A percentile compares a stretch with the other conserved stretches of the same genome.
Conservation (phyloP, 2,797 vertebrate species). For the Acrossocheilus fasciatus region DNA sequence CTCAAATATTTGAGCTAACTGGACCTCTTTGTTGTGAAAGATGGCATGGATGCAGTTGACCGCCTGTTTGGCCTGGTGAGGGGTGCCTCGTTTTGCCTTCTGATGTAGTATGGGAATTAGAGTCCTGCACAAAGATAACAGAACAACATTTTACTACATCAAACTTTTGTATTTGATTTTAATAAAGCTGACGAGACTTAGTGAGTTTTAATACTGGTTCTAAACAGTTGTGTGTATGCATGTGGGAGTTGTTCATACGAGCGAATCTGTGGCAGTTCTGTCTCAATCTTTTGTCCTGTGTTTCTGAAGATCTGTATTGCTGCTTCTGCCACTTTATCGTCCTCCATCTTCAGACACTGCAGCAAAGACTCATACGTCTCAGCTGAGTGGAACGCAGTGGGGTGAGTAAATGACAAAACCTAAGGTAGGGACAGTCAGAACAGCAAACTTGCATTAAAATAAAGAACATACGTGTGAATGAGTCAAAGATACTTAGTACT, state of each 20-base stretch:
- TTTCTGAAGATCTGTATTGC: slow-evolving; percentile 99
- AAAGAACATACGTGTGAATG: not conserved
- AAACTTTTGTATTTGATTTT: not conserved
- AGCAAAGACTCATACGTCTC: slow-evolving; percentile 99
- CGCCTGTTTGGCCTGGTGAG: slow-evolving; percentile 98
- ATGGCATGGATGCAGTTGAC: slow-evolving; percentile 99
- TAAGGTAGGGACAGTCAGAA: slow-evolving; percentile 61
- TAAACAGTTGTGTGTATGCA: not conserved
- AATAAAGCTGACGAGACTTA: not conserved
- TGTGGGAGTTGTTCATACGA: slow-evolving; percentile 84
- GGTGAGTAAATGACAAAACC: slow-evolving; percentile 99
- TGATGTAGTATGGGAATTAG: slow-evolving; percentile 98
- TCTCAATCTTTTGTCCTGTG: slow-evolving; percentile 98
- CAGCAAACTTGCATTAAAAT: not conserved
- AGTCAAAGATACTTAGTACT: not conserved
- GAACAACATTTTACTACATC: not conserved
- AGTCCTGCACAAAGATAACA: slow-evolving; percentile 79
- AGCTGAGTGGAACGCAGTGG: slow-evolving; percentile 97
- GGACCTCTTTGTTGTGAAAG: slow-evolving; percentile 99
- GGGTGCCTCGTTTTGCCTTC: slow-evolving; percentile 97
- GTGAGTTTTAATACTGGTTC: not conserved
- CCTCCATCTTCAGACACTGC: slow-evolving; percentile 99
- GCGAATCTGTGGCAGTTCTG: slow-evolving; percentile 95
- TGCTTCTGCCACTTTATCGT: slow-evolving; percentile 98
- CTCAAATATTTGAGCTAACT: slow-evolving; percentile 99